A percentile compares a stretch with the other conserved stretches of the same genome.
Conservation (phyloP, 2,797 vertebrate species). For the Petrocephalus sullivani region DNA sequence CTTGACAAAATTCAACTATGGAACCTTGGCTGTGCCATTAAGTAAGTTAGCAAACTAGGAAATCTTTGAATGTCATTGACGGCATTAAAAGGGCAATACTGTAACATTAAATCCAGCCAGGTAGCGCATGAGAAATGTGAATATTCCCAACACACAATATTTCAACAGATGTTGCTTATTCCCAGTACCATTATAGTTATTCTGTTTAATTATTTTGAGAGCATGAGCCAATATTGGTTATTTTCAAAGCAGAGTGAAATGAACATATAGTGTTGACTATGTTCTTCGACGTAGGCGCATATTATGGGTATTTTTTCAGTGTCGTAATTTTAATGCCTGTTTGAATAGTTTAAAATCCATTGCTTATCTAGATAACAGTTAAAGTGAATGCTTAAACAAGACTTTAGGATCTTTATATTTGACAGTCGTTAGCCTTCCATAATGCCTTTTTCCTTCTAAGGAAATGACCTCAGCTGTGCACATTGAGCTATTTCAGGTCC, state of each 20-base stretch:
- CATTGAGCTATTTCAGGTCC: neutral
- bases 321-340: neutral
- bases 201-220: neutral
- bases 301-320: neutral
- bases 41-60: neutral
- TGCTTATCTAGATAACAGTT: neutral
- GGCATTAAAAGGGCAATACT: neutral
- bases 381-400: conserved; percentile 1
- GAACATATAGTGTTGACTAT: neutral
- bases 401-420: neutral
- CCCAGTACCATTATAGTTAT: neutral
- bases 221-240: neutral
- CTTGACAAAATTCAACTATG: neutral
- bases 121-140: neutral
- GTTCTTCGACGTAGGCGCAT: neutral
- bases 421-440: neutral
- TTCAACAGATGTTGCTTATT: neutral
- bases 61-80: neutral
- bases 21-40: neutral
- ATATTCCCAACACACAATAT: neutral
- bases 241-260: neutral
- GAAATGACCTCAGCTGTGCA: neutral
- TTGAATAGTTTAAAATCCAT: neutral
- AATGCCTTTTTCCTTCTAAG: neutral
- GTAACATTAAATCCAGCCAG: neutral